phyloP scores from a whole-genome alignment of 2,113 vertebrate species.

The Entelurus aequoreus region DNA sequence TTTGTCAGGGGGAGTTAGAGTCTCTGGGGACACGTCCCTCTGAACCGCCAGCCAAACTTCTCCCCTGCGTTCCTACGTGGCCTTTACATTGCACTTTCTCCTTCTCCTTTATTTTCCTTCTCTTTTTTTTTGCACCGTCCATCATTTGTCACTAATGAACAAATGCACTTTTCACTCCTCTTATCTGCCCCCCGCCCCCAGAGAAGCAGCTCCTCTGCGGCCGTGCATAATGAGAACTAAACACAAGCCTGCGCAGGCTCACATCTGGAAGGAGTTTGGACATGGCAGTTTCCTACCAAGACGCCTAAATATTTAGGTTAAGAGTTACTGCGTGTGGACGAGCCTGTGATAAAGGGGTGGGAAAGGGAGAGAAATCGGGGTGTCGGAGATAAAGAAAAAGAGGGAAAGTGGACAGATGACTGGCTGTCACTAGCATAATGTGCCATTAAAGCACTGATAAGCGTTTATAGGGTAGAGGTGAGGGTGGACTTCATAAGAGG shows the following conservation, averaged over 20 bases:
- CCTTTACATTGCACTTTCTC: slow-evolving; percentile 31
- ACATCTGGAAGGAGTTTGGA: slow-evolving; percentile 82
- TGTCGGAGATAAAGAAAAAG: slow-evolving; percentile 48
- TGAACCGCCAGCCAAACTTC: slow-evolving; percentile 67
- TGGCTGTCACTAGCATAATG: slow-evolving; percentile 24
- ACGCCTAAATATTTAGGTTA: slow-evolving; percentile 83
- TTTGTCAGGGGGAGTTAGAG: slow-evolving; percentile 55
- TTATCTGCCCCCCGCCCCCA: slow-evolving; percentile 47
- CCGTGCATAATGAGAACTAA: slow-evolving; percentile 77
- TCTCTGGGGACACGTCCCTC: slow-evolving; percentile 65
- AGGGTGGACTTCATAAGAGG: slow-evolving; percentile 21
- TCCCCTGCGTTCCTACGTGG: slow-evolving; percentile 37
- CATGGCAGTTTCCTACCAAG: slow-evolving; percentile 81
- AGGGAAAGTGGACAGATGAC: slow-evolving; percentile 38
- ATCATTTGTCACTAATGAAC: slow-evolving; percentile 21
- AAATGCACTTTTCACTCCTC: slow-evolving; percentile 24
- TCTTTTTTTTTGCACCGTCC: slow-evolving; percentile 4
- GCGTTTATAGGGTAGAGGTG: slow-evolving; percentile 3
- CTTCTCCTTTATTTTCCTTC: slow-evolving; percentile 20
- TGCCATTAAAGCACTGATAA: slow-evolving; percentile 22
- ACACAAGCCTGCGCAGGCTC: slow-evolving; percentile 70
- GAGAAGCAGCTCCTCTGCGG: slow-evolving; percentile 64
- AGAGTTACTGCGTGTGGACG: slow-evolving; percentile 80
- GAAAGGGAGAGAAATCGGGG: slow-evolving; percentile 40
- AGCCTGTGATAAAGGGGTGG: slow-evolving; percentile 66